Percentiles rank a stretch among this genome's conserved stretches.
Evolutionary conservation across 2,113 vertebrate genomes (phyloP).

Genomic region (Microtus oregoni): DNA sequence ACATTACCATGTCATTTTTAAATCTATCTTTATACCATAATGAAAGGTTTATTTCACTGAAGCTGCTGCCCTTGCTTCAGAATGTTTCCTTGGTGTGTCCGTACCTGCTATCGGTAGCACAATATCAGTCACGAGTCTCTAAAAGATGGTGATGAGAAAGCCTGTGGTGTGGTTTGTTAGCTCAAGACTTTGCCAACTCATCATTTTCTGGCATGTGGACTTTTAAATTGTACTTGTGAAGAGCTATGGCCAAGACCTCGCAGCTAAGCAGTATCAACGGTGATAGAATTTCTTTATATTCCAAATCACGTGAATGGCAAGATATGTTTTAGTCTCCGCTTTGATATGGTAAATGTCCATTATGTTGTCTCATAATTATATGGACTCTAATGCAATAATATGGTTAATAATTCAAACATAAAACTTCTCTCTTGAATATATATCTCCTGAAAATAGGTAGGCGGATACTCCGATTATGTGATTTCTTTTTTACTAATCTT

Average conservation of each 20-base stretch:
- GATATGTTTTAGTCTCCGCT: slow-evolving; percentile 69
- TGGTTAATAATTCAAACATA: slow-evolving; percentile 80
- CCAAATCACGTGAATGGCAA: slow-evolving; percentile 64
- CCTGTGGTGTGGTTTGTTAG: slow-evolving; percentile 68
- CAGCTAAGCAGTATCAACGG: slow-evolving; percentile 52
- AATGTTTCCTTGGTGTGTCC: slow-evolving; percentile 63
- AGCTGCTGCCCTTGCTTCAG: slow-evolving; percentile 68
- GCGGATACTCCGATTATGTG: slow-evolving; percentile 84
- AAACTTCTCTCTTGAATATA: slow-evolving; percentile 82
- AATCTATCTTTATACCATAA: slow-evolving; percentile 70
- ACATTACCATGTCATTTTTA: slow-evolving; percentile 65
- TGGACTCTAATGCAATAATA: slow-evolving; percentile 78
- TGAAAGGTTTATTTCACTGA: slow-evolving; percentile 76
- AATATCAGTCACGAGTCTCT: slow-evolving; percentile 68
- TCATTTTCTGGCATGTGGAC: slow-evolving; percentile 62
- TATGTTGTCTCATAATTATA: slow-evolving; percentile 79
- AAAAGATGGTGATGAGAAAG: slow-evolving; percentile 75
- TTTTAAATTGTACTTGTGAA: slow-evolving; percentile 68
- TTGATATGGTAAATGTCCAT: slow-evolving; percentile 80
- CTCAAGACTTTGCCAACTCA: slow-evolving; percentile 60
- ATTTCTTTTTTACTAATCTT: slow-evolving; percentile 84
- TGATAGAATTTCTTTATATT: slow-evolving; percentile 69
- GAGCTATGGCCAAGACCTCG: slow-evolving; percentile 53
- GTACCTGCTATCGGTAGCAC: slow-evolving; percentile 54
- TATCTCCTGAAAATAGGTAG: slow-evolving; percentile 81